Conservation (phyloP, 2,797 vertebrate genomes). For the Gallinago stenura region DNA sequence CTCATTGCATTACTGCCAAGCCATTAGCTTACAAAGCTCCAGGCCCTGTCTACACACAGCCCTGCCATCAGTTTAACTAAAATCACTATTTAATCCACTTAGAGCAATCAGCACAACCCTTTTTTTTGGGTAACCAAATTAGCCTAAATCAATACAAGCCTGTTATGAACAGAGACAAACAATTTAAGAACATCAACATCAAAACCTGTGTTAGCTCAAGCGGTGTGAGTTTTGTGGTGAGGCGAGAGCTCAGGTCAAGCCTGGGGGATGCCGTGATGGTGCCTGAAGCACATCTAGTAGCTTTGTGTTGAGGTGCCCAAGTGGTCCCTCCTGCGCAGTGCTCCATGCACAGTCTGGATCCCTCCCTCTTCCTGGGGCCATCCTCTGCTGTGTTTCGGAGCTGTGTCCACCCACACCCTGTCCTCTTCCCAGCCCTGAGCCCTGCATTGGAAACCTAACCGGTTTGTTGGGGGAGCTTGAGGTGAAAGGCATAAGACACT, state of each 20-base stretch:
- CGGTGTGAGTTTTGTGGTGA: not conserved
- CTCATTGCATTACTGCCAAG: slow-evolving; percentile 32
- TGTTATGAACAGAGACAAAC: slow-evolving; percentile 39
- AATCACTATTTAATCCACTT: slow-evolving; percentile 66
- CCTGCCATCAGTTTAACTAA: slow-evolving; percentile 55
- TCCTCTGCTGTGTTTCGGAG: not conserved
- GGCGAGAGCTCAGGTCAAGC: not conserved
- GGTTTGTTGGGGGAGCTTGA: not conserved
- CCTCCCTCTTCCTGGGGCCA: fast-evolving
- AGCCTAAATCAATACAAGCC: slow-evolving; percentile 56
- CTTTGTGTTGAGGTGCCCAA: not conserved
- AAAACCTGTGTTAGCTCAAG: slow-evolving; percentile 28
- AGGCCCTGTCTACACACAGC: slow-evolving; percentile 61
- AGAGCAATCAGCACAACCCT: slow-evolving; percentile 63
- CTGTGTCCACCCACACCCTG: not conserved
- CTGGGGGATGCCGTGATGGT: not conserved
- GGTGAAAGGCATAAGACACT: not conserved
- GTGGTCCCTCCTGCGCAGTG: fast-evolving
- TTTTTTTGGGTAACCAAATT: slow-evolving; percentile 55
- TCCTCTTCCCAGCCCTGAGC: not conserved
- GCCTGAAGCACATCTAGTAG: not conserved
- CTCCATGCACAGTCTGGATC: fast-evolving
- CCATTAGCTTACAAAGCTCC: slow-evolving; percentile 70
- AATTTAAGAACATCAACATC: not conserved
- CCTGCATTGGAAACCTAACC: not conserved